Evolutionary conservation across 2,113 vertebrate species (phyloP).

Genomic region (Lamprotornis superbus): DNA sequence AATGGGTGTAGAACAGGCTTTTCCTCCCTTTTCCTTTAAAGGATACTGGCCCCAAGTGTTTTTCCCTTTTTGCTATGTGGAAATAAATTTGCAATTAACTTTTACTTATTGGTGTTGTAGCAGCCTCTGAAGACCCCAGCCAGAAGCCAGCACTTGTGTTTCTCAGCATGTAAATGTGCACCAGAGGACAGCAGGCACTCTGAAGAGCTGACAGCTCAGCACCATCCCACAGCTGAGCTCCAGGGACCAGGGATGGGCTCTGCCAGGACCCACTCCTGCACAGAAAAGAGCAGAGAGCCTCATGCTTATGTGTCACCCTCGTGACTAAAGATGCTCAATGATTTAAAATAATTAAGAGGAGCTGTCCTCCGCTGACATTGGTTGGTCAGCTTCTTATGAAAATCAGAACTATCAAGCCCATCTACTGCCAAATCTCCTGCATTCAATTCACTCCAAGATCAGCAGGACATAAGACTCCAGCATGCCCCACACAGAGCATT

Average conservation of each 20-base stretch:
- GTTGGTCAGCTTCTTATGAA: not conserved
- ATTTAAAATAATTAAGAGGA: not conserved
- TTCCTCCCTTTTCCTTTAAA: constrained; percentile 16
- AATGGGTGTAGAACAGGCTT: constrained; percentile 41
- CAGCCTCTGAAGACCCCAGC: not conserved
- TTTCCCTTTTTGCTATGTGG: not conserved
- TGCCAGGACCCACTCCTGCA: not conserved
- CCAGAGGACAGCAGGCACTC: not conserved
- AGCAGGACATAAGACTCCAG: not conserved
- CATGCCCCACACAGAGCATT: not conserved
- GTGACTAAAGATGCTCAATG: not conserved
- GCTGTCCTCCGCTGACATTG: accelerated
- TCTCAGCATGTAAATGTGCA: accelerated
- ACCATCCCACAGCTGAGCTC: not conserved
- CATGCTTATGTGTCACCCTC: accelerated
- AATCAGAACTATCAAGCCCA: not conserved
- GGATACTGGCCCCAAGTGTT: constrained; percentile 44
- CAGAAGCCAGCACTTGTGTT: not conserved
- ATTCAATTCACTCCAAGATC: not conserved
- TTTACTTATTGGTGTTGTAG: not conserved
- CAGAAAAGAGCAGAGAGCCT: not conserved
- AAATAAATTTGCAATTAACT: constrained; percentile 62
- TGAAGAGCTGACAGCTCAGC: accelerated
- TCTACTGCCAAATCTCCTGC: not conserved
- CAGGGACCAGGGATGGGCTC: not conserved